Evolutionary conservation across 2,113 vertebrate species (phyloP).

Genomic region (Tenrec ecaudatus): DNA sequence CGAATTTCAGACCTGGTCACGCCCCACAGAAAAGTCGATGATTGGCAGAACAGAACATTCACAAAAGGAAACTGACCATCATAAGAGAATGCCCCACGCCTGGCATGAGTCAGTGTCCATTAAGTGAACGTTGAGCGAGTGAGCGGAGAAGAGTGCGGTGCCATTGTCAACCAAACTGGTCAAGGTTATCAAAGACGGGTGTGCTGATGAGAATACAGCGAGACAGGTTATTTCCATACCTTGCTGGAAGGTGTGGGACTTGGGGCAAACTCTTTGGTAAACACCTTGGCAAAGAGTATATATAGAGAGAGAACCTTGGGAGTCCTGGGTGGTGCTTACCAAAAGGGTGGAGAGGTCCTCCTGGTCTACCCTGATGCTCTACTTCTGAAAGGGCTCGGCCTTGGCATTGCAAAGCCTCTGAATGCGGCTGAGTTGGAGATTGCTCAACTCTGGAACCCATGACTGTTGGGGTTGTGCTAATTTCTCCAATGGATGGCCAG

Average conservation of each 20-base stretch:
- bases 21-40: background rate
- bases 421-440: background rate
- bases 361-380: background rate
- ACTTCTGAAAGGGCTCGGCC: background rate
- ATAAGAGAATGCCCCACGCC: background rate
- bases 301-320: background rate
- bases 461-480: accelerated
- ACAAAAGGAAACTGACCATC: background rate
- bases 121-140: background rate
- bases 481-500: background rate
- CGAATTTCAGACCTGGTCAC: background rate
- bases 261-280: background rate
- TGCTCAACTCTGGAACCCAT: background rate
- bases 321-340: background rate
- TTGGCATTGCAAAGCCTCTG: background rate
- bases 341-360: background rate
- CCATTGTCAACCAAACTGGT: background rate
- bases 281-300: constrained; percentile 26
- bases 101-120: background rate
- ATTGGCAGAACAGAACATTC: background rate
- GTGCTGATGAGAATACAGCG: background rate
- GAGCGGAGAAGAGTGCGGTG: background rate
- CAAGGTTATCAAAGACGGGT: background rate
- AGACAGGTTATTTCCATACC: background rate
- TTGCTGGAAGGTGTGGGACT: background rate